These are phyloP conservation scores for Patella caerulea DNA, from an alignment of 2,888 invertebrate species.

Conservation along the genomic window DNA sequence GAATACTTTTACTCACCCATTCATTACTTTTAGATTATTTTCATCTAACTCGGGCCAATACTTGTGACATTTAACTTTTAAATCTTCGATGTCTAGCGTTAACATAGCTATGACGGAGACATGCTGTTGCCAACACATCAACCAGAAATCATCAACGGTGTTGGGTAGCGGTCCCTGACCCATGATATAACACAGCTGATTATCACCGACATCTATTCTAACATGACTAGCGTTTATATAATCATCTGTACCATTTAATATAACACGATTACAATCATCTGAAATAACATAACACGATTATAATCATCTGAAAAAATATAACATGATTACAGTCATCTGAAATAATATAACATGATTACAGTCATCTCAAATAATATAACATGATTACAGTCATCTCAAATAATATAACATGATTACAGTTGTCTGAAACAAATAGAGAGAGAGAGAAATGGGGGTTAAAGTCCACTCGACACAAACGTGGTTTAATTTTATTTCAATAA, in stretches of 20 bases:
- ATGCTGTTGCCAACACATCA: slow-evolving; percentile 97
- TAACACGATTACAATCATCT: slow-evolving; percentile 67
- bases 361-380: neutral
- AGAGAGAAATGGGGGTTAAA: neutral
- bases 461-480: too few species aligned
- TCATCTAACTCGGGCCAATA: slow-evolving; percentile 84
- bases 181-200: slow-evolving; percentile 57
- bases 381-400: too few species aligned
- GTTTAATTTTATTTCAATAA: too few species aligned
- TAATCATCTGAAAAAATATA: too few species aligned
- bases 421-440: neutral
- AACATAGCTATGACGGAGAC: slow-evolving; percentile 89
- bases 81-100: slow-evolving; percentile 88
- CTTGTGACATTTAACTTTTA: slow-evolving; percentile 94
- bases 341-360: neutral
- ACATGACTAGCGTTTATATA: slow-evolving; percentile 70
- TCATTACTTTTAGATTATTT: slow-evolving; percentile 43
- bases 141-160: slow-evolving; percentile 95
- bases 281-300: slow-evolving; percentile 22
- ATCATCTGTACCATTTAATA: slow-evolving; percentile 47
- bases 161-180: slow-evolving; percentile 86
- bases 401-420: too few species aligned
- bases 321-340: neutral
- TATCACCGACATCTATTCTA: slow-evolving; percentile 41
- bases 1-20: slow-evolving; percentile 41